Evolutionary conservation across 2,113 vertebrate species (phyloP).

Genomic region (Salminus brasiliensis): DNA sequence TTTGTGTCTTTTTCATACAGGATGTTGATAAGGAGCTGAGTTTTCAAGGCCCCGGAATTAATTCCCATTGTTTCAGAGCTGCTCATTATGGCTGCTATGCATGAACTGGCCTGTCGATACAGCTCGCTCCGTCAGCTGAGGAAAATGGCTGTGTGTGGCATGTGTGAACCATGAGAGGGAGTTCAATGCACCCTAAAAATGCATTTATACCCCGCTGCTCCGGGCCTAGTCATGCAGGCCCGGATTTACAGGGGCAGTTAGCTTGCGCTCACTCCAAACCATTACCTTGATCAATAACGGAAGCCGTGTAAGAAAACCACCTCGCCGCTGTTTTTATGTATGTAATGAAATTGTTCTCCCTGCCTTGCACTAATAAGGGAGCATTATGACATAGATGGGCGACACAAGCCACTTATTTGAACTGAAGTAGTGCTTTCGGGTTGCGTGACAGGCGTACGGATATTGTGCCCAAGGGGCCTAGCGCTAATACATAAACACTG

Average conservation of each 20-base stretch:
- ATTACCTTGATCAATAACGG: slow-evolving; percentile 22
- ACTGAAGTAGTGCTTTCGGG: background rate
- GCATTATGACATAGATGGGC: slow-evolving; percentile 22
- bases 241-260: slow-evolving; percentile 25
- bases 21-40: slow-evolving; percentile 26
- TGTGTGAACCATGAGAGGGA: slow-evolving; percentile 4
- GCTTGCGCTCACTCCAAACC: slow-evolving; percentile 10
- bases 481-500: slow-evolving; percentile 9
- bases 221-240: slow-evolving; percentile 8
- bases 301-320: slow-evolving; percentile 5
- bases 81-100: slow-evolving; percentile 30
- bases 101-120: slow-evolving; percentile 41
- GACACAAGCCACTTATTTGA: background rate
- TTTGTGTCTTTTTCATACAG: slow-evolving; percentile 36
- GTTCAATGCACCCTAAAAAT: slow-evolving; percentile 29
- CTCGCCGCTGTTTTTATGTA: slow-evolving; percentile 20
- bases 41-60: slow-evolving; percentile 26
- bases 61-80: slow-evolving; percentile 39
- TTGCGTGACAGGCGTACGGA: background rate
- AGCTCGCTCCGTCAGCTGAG: background rate
- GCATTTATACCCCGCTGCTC: slow-evolving; percentile 19
- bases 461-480: slow-evolving; percentile 10
- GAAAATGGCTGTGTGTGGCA: slow-evolving; percentile 30
- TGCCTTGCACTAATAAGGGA: slow-evolving; percentile 21
- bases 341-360: slow-evolving; percentile 13